Evolutionary conservation across 2,797 vertebrate genomes (phyloP).

Genomic region (Furcifer pardalis): DNA sequence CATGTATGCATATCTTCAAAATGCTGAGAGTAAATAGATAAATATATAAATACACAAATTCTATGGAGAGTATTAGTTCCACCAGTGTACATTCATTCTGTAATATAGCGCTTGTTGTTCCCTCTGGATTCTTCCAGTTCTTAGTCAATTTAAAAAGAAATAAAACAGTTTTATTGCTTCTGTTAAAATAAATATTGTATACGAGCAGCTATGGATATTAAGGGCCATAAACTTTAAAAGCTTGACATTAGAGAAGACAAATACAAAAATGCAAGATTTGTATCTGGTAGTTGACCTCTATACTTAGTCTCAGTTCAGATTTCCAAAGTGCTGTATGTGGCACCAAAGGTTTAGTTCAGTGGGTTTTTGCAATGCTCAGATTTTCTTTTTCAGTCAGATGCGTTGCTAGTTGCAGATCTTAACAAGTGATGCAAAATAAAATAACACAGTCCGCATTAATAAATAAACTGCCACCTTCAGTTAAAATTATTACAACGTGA

Average conservation of each 20-base stretch:
- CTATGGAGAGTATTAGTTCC: not conserved
- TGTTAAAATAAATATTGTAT: constrained; percentile 30
- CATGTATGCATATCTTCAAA: not conserved
- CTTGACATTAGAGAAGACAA: not conserved
- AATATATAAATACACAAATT: constrained; percentile 7
- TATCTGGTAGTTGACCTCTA: no score
- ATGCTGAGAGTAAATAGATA: not conserved
- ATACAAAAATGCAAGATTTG: not conserved
- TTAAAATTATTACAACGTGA: not conserved
- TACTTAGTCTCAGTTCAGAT: not conserved
- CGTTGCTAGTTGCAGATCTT: not conserved
- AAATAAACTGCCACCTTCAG: not conserved
- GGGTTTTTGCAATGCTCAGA: no score
- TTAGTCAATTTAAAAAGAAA: not conserved
- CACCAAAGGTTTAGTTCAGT: not conserved
- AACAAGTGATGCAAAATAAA: not conserved
- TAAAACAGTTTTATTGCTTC: constrained; percentile 13
- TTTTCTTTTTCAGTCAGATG: not conserved
- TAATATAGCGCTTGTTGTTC: not conserved
- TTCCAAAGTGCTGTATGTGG: not conserved
- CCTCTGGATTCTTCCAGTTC: not conserved
- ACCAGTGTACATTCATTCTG: not conserved
- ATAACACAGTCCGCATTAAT: not conserved
- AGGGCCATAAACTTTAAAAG: not conserved
- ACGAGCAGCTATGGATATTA: not conserved